Evolutionary conservation across 2,113 vertebrate genomes (phyloP).

Genomic region (Arothron firmamentum): DNA sequence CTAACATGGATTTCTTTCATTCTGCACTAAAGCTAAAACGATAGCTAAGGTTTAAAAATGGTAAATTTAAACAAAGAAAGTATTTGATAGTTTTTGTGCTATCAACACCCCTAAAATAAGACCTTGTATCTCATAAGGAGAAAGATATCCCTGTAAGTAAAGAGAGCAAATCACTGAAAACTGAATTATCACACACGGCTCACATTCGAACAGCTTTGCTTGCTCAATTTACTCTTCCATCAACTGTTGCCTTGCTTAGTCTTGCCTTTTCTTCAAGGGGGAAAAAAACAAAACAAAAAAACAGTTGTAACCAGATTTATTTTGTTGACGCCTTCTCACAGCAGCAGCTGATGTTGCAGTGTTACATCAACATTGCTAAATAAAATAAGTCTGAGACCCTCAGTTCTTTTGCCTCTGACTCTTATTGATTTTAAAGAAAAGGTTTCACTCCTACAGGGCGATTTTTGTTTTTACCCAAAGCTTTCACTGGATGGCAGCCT

Average conservation of each 20-base stretch:
- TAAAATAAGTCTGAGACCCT: slow-evolving; percentile 64
- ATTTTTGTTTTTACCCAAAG: not conserved
- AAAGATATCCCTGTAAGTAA: too few species aligned
- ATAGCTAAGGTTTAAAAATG: slow-evolving; percentile 4
- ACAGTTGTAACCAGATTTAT: slow-evolving; percentile 63
- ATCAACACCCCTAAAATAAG: slow-evolving; percentile 1
- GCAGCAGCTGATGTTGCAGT: slow-evolving; percentile 12
- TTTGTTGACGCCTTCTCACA: slow-evolving; percentile 24
- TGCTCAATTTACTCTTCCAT: slow-evolving; percentile 11
- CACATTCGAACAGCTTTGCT: slow-evolving; percentile 31
- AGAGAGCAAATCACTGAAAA: too few species aligned
- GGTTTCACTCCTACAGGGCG: not conserved
- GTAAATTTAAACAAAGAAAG: slow-evolving; percentile 42
- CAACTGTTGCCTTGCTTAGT: slow-evolving; percentile 34
- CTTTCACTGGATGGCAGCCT: too few species aligned
- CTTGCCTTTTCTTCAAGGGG: slow-evolving; percentile 18
- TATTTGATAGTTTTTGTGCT: slow-evolving; percentile 16
- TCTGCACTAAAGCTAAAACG: slow-evolving; percentile 47
- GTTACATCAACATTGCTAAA: slow-evolving; percentile 31
- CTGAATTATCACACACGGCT: not conserved
- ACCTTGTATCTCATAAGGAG: slow-evolving; percentile 23
- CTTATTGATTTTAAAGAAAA: not conserved
- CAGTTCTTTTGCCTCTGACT: slow-evolving; percentile 14
- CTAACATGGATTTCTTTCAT: slow-evolving; percentile 15
- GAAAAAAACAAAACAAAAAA: slow-evolving; percentile 18